Percentiles rank a stretch among this genome's conserved stretches.
Evolutionary conservation across 2,113 vertebrate genomes (phyloP).

Genomic region (Labrus mixtus): DNA sequence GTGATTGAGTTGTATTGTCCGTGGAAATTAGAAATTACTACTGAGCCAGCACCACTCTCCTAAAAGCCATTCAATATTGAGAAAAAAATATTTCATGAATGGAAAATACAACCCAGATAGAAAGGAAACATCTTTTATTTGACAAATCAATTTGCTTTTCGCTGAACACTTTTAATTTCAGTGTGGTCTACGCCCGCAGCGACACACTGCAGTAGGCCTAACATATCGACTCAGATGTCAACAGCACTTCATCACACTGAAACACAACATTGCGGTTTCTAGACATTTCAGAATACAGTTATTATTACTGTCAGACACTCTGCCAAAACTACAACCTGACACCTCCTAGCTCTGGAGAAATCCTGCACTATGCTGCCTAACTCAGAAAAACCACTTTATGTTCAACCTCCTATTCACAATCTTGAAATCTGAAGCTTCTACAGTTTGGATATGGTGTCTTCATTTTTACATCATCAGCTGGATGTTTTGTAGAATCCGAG

Average conservation of each 20-base stretch:
- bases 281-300: conserved; percentile 72
- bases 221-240: conserved; percentile 61
- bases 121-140: conserved; percentile 76
- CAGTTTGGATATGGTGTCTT: conserved; percentile 5
- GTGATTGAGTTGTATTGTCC: conserved; percentile 11
- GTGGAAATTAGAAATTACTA: conserved; percentile 19
- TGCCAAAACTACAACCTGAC: conserved; percentile 46
- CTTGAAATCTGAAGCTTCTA: conserved; percentile 1
- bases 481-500: conserved; percentile 7
- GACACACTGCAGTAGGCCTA: conserved; percentile 51
- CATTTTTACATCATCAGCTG: conserved; percentile 3
- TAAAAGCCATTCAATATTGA: background rate
- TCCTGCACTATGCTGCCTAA: conserved; percentile 8
- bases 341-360: conserved; percentile 35
- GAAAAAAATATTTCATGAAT: conserved; percentile 25
- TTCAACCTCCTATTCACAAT: conserved; percentile 3
- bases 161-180: conserved; percentile 59
- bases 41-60: background rate
- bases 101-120: conserved; percentile 63
- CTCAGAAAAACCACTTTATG: background rate
- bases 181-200: conserved; percentile 40
- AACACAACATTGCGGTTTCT: conserved; percentile 56
- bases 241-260: conserved; percentile 68
- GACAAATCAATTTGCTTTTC: conserved; percentile 56
- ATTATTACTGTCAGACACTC: conserved; percentile 49